phyloP scores from a whole-genome alignment of 2,888 invertebrate genomes.

The Lepidochrysops patricia region DNA sequence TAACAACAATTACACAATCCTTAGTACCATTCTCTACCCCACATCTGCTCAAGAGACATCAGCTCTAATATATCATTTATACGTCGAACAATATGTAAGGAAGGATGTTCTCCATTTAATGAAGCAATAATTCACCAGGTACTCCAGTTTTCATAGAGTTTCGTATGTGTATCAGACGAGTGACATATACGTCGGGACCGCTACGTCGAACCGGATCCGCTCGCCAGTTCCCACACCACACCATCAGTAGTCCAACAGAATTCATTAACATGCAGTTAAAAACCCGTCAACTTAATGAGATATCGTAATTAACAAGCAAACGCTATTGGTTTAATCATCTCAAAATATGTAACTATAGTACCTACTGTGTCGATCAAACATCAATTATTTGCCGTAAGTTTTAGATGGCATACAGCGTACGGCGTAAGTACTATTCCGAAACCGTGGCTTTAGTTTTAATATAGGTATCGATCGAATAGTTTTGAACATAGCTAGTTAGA shows the following conservation, averaged over 20 bases:
- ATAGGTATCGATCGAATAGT: not conserved
- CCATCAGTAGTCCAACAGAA: not conserved
- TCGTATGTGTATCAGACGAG: not conserved
- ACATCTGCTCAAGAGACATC: too few species aligned
- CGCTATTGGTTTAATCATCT: not conserved
- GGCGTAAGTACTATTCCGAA: too few species aligned
- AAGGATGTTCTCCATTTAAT: too few species aligned
- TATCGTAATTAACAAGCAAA: constrained; percentile 3
- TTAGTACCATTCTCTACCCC: too few species aligned
- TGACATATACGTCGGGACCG: not conserved
- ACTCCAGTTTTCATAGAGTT: not conserved
- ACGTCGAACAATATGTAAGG: too few species aligned
- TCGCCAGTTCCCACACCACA: not conserved
- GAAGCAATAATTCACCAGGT: too few species aligned
- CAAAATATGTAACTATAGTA: not conserved
- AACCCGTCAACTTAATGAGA: not conserved
- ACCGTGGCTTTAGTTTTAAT: not conserved
- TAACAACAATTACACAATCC: too few species aligned
- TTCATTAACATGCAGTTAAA: not conserved
- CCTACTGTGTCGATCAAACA: too few species aligned
- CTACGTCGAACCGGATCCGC: not conserved
- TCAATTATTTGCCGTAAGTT: too few species aligned
- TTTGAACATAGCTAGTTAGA: not conserved
- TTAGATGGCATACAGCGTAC: too few species aligned
- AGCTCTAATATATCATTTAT: too few species aligned